Evolutionary conservation across 2,797 vertebrate species (phyloP).

Genomic region (Triplophysa bombifrons): DNA sequence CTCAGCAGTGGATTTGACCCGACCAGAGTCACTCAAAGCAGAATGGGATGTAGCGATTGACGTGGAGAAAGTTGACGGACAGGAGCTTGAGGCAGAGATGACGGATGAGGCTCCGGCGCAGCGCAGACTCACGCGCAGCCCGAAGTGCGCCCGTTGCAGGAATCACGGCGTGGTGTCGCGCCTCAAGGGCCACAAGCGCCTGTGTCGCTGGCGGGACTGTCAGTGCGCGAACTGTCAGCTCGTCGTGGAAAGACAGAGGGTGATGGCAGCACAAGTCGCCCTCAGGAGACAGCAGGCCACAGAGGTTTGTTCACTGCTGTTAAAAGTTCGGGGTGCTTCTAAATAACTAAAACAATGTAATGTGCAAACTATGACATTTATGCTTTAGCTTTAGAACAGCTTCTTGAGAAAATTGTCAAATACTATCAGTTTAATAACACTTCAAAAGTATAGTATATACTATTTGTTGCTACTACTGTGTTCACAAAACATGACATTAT

Average conservation of each 20-base stretch:
- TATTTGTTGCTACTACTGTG: too few species aligned
- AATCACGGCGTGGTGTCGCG: conserved; percentile 77
- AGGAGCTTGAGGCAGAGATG: conserved; percentile 41
- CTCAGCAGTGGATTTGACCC: conserved; percentile 63
- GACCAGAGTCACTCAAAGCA: conserved; percentile 57
- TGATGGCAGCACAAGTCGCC: conserved; percentile 83
- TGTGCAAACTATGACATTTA: not conserved
- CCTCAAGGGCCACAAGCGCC: conserved; percentile 81
- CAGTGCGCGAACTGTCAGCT: conserved; percentile 79
- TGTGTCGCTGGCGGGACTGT: conserved; percentile 80
- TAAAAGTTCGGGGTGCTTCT: conserved; percentile 17
- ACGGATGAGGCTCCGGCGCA: conserved; percentile 40
- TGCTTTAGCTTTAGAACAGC: too few species aligned
- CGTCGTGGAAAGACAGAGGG: conserved; percentile 81
- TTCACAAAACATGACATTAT: not conserved
- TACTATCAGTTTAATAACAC: too few species aligned
- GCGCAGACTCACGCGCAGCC: conserved; percentile 69
- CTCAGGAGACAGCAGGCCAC: conserved; percentile 76
- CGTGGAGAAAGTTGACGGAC: conserved; percentile 69
- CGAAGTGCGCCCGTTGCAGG: conserved; percentile 73
- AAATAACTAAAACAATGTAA: not conserved
- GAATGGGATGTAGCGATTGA: conserved; percentile 64
- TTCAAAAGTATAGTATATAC: too few species aligned
- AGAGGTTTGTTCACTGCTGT: conserved; percentile 64
- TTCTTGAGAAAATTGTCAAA: too few species aligned